These are phyloP conservation scores for Chondrilla cf. caribensis DNA, from an alignment of 37 sponge, comb jelly and placozoan species.

Conservation along the genomic window DNA sequence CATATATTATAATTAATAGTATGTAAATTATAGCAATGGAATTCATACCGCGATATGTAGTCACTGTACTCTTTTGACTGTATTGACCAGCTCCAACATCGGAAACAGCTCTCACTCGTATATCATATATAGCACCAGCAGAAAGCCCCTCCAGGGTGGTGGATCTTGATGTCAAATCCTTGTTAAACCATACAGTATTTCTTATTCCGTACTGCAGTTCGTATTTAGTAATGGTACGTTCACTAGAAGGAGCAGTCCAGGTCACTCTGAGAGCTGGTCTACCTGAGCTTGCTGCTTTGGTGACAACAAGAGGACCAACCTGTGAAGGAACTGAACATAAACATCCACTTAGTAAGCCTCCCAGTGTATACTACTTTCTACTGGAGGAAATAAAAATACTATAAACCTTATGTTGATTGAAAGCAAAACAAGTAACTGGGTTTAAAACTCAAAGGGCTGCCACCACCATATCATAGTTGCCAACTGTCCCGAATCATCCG, in stretches of 20 bases:
- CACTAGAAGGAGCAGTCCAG: constrained; percentile 18
- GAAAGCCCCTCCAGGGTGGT: neutral
- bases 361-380: too few relatives aligned
- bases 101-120: neutral
- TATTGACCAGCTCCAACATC: neutral
- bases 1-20: too few relatives aligned
- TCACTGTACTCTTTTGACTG: neutral
- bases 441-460: too few relatives aligned
- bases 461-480: too few relatives aligned
- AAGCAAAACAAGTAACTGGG: too few relatives aligned
- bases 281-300: neutral
- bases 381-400: too few relatives aligned
- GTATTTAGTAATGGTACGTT: neutral
- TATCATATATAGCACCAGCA: neutral
- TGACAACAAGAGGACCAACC: neutral
- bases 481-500: too few relatives aligned
- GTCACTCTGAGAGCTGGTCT: constrained; percentile 15
- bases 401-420: too few relatives aligned
- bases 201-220: neutral
- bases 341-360: too few relatives aligned
- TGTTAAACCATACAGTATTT: neutral
- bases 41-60: neutral
- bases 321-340: neutral
- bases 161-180: neutral
- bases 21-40: too few relatives aligned